Conservation (phyloP, 2,113 vertebrate genomes). For the Naja naja region DNA sequence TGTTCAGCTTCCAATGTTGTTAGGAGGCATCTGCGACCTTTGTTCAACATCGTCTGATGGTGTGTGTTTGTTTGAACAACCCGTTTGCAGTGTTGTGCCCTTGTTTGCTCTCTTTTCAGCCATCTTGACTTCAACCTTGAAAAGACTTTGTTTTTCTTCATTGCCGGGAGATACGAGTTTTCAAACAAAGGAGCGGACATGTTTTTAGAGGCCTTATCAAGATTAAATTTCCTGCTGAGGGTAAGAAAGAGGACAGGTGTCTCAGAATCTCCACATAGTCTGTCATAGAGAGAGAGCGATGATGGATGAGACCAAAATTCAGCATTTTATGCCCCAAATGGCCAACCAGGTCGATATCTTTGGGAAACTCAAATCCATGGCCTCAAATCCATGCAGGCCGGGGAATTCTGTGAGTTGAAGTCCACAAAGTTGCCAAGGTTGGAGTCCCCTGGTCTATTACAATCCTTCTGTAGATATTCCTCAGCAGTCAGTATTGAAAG, state of each 20-base stretch:
- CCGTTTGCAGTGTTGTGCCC: not conserved
- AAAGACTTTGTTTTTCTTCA: slow-evolving; percentile 95
- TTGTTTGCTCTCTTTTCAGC: slow-evolving; percentile 66
- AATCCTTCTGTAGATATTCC: not conserved
- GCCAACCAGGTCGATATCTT: not conserved
- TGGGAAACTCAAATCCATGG: not conserved
- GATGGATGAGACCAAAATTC: not conserved
- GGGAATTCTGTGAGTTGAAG: not conserved
- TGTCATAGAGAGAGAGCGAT: not conserved
- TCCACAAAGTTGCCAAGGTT: not conserved
- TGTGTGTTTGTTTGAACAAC: slow-evolving; percentile 15
- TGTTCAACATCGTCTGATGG: slow-evolving; percentile 6
- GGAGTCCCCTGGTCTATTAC: not conserved
- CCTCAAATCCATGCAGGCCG: not conserved
- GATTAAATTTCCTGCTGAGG: slow-evolving; percentile 91
- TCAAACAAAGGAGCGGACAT: slow-evolving; percentile 97
- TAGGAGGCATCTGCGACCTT: not conserved
- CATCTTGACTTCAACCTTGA: slow-evolving; percentile 95
- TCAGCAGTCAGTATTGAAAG: not conserved
- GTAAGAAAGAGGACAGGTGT: slow-evolving; percentile 66
- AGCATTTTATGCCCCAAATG: not conserved
- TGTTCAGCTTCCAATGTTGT: not conserved
- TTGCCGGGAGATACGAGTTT: slow-evolving; percentile 95
- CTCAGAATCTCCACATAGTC: not conserved
- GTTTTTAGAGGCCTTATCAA: slow-evolving; percentile 92